Evolutionary conservation across 2,113 vertebrate genomes (phyloP), one percentile per base, ranked within the genome.

Genomic region (Cardinalis cardinalis): DNA sequence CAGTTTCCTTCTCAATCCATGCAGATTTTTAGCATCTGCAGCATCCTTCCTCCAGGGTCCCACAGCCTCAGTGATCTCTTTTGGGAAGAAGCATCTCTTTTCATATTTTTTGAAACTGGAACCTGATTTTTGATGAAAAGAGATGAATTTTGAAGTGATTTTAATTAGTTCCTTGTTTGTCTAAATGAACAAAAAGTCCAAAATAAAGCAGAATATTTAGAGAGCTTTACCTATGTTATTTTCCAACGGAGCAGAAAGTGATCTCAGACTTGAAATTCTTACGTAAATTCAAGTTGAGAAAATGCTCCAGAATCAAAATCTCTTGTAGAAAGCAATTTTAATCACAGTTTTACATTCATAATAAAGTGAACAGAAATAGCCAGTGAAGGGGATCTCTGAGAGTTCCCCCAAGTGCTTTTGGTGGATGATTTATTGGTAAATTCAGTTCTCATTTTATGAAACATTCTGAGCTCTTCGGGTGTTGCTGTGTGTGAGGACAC

Each of bases 131-230:
- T 55, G 15, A 75, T 92, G 90, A 89, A 92, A 89, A 96, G 91
- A 91, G 84, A 91, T 96, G 34, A 23, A 5, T 51, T 85, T 52
- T 58, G 12, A 71, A 68, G 36, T 1, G 1, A 2, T 73, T 72
- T 31, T 49, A 64, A 11, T 49, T 21, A 59, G 29, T 46, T 28
- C n/a, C 14, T 58, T 58, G 46, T 92, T 85, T 87, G 94, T 91
- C 48, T 59, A 4, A 48, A 23, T 18, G 36, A 86, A 88, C 36
- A 66, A 40, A 51, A 90, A 68, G 91, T 87, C 94, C 92, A 93
- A 95, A 93, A 95, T 88, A 90, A 95, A 95, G 90, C 46, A 86
- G 65, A 77, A 23, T 60, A 44, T 65, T 75, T 79, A 51, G 46
- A 78, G 46, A 17, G 23, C 12, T 86, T 89, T 36, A 60, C 25